Evolutionary conservation across 2,113 vertebrate genomes (phyloP).

Genomic region (Xiphophorus maculatus): DNA sequence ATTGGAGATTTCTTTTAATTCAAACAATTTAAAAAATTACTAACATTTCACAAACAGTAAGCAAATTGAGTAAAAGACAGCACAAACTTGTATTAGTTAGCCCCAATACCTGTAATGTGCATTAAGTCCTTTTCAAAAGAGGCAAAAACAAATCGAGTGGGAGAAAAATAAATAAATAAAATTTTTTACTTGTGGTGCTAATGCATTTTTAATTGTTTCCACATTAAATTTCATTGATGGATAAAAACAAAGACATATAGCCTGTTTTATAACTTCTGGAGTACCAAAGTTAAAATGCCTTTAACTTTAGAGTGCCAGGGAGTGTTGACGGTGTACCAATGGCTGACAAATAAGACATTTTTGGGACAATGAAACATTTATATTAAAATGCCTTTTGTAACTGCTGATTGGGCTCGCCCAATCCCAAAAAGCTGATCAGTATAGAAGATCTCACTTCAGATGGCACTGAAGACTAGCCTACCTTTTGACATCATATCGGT

Average conservation of each 20-base stretch:
- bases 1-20: too few species aligned
- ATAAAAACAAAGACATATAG: background rate
- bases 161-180: background rate
- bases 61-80: background rate
- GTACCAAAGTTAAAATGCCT: background rate
- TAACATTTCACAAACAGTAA: too few species aligned
- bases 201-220: background rate
- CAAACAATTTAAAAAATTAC: too few species aligned
- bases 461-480: too few species aligned
- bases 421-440: too few species aligned
- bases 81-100: background rate
- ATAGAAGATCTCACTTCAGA: too few species aligned
- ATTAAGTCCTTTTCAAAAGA: background rate
- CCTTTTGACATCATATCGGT: too few species aligned
- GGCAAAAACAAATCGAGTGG: background rate
- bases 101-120: background rate
- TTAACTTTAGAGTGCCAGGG: background rate
- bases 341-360: too few species aligned
- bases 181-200: background rate
- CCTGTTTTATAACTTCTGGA: background rate
- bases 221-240: background rate
- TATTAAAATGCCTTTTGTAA: too few species aligned
- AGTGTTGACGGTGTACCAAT: background rate
- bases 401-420: too few species aligned
- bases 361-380: too few species aligned